Evolutionary conservation across 2,888 invertebrate species (phyloP).

Genomic region (Cerastis rubricosa): DNA sequence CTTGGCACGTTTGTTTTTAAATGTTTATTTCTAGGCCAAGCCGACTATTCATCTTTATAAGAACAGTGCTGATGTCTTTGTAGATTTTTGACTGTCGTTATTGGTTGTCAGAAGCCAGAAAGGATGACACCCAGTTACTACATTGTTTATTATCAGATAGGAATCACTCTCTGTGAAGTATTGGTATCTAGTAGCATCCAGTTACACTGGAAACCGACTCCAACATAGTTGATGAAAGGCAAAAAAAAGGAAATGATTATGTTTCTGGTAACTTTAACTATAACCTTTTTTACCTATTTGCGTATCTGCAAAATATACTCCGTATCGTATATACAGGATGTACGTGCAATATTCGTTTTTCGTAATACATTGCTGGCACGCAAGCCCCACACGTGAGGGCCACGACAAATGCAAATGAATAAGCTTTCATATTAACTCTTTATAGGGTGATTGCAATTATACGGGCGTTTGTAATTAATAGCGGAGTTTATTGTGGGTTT

Average conservation of each 20-base stretch:
- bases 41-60: background rate
- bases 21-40: background rate
- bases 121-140: no score
- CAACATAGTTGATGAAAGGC: background rate
- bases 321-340: slow-evolving; percentile 74
- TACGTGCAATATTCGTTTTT: slow-evolving; percentile 75
- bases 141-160: no score
- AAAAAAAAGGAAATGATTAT: no score
- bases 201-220: background rate
- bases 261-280: no score
- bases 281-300: slow-evolving; percentile 51
- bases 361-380: slow-evolving; percentile 85
- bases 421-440: slow-evolving; percentile 82
- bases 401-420: slow-evolving; percentile 90
- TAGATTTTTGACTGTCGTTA: background rate
- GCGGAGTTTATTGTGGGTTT: slow-evolving; percentile 43
- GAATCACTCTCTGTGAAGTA: no score
- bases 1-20: no score
- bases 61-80: background rate
- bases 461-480: slow-evolving; percentile 54
- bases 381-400: slow-evolving; percentile 84
- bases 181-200: background rate
- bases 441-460: slow-evolving; percentile 78
- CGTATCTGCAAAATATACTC: slow-evolving; percentile 64
- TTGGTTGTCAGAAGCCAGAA: no score